These are phyloP conservation scores for Porites rus DNA, from an alignment of 92 coral and sea anemone genomes.

Conservation along the genomic window DNA sequence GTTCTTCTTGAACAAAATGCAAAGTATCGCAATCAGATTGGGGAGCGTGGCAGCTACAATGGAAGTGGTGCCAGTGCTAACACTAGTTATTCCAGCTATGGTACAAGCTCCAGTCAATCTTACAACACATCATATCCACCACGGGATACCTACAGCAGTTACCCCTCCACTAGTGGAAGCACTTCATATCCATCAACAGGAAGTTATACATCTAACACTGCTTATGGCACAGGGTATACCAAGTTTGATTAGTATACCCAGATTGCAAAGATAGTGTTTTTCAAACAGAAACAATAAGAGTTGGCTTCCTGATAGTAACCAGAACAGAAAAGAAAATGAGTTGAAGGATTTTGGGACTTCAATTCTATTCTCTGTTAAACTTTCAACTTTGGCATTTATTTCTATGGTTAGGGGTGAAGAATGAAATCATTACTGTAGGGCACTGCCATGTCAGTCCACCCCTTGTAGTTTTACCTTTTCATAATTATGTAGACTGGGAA, in stretches of 20 bases:
- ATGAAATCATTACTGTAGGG: too few species aligned
- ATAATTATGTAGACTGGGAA: too few species aligned
- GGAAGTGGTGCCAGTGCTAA: slow-evolving; percentile 42
- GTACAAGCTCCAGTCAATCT: slow-evolving; percentile 42
- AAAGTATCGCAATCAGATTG: slow-evolving; percentile 87
- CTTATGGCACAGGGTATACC: slow-evolving; percentile 85
- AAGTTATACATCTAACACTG: slow-evolving; percentile 75
- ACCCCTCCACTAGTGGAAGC: not conserved
- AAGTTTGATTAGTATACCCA: slow-evolving; percentile 76
- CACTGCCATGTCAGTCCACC: too few species aligned
- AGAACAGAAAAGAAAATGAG: too few species aligned
- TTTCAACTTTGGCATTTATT: too few species aligned
- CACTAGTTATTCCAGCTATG: slow-evolving; percentile 54
- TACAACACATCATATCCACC: slow-evolving; percentile 60
- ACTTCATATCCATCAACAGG: slow-evolving; percentile 44
- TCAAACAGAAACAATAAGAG: too few species aligned
- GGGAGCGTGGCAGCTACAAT: slow-evolving; percentile 69
- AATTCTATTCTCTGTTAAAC: too few species aligned
- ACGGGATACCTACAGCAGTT: slow-evolving; percentile 43
- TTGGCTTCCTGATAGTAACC: too few species aligned
- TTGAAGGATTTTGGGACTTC: too few species aligned
- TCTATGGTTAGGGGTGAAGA: too few species aligned
- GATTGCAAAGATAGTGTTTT: too few species aligned
- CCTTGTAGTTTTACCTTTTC: too few species aligned
- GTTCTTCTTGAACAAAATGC: slow-evolving; percentile 98